Evolutionary conservation across 2,113 vertebrate species (phyloP).

Genomic region (Ciconia maguari): DNA sequence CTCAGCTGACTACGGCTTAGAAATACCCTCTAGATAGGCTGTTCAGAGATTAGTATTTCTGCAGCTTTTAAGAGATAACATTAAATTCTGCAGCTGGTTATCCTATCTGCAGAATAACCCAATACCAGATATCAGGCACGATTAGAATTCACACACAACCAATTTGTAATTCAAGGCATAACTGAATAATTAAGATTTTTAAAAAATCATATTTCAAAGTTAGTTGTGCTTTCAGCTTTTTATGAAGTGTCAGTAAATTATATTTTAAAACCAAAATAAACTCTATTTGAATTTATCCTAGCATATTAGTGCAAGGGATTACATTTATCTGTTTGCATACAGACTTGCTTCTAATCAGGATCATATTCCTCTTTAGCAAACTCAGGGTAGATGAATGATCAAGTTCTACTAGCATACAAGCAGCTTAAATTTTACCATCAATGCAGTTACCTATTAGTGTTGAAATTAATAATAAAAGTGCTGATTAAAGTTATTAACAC

Average conservation of each 20-base stretch:
- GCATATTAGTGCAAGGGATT: background rate
- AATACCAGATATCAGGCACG: fast-evolving
- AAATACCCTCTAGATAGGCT: background rate
- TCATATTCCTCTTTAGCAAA: background rate
- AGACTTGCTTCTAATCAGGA: background rate
- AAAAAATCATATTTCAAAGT: background rate
- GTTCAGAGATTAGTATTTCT: background rate
- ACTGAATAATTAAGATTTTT: background rate
- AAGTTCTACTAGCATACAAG: background rate
- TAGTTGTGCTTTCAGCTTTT: background rate
- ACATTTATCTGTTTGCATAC: background rate
- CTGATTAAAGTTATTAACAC: background rate
- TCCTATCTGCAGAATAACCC: background rate
- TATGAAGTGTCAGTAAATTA: background rate
- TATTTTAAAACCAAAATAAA: background rate
- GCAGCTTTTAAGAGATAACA: background rate
- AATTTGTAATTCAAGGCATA: background rate
- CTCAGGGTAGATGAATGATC: background rate
- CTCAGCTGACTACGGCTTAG: background rate
- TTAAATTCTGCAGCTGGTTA: background rate
- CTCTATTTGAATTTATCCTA: background rate
- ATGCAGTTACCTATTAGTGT: background rate
- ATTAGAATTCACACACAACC: background rate
- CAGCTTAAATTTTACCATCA: background rate
- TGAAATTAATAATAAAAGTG: background rate